These are phyloP conservation scores for Mormoops blainvillei DNA, from an alignment of 2,113 vertebrate genomes.

Conservation along the genomic window DNA sequence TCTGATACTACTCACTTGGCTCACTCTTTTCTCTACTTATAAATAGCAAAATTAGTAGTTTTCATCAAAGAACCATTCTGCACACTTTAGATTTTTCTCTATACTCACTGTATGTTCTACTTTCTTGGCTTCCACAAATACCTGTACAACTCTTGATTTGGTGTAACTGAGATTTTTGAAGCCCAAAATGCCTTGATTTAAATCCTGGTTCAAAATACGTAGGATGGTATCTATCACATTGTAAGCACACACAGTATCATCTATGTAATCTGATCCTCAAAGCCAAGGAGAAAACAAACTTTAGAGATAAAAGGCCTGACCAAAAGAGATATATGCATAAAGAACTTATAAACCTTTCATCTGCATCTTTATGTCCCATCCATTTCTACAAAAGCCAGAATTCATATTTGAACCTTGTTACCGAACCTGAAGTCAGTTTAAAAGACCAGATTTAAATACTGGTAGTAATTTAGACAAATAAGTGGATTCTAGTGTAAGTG, in stretches of 20 bases:
- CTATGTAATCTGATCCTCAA: not conserved
- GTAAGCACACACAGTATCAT: not conserved
- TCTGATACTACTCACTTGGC: not conserved
- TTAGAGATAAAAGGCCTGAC: not conserved
- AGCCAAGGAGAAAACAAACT: not conserved
- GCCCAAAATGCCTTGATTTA: not conserved
- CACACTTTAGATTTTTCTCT: not conserved
- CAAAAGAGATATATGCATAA: not conserved
- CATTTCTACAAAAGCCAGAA: not conserved
- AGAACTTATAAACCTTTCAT: not conserved
- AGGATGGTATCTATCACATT: not conserved
- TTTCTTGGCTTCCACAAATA: not conserved
- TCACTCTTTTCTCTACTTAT: not conserved
- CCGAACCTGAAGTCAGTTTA: not conserved
- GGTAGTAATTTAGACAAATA: not conserved
- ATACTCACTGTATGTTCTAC: not conserved
- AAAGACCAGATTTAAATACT: not conserved
- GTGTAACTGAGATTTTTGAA: not conserved
- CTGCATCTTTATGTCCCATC: not conserved
- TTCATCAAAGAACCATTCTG: not conserved
- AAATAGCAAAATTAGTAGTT: not conserved
- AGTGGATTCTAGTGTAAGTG: not conserved
- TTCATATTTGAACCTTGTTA: not conserved
- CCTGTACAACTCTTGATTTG: not conserved
- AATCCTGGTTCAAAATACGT: not conserved